Evolutionary conservation across 2,113 vertebrate genomes (phyloP).

Genomic region (Sinocyclocheilus anshuiensis): DNA sequence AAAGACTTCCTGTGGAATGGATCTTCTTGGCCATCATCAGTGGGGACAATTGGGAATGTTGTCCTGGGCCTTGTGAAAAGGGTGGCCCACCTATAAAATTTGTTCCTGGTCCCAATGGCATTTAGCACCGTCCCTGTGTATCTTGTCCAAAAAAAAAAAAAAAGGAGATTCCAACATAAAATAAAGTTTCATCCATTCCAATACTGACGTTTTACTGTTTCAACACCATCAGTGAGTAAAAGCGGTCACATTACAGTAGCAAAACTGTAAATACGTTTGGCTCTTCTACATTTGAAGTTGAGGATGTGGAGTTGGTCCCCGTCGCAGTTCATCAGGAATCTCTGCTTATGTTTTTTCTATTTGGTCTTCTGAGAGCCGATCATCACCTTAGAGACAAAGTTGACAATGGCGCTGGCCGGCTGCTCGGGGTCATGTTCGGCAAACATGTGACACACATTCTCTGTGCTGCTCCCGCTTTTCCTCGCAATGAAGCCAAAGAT

Average conservation of each 20-base stretch:
- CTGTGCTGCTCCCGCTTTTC: slow-evolving; percentile 87
- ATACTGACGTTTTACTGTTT: neutral
- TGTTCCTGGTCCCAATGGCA: neutral
- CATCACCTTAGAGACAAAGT: slow-evolving; percentile 98
- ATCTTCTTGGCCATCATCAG: neutral
- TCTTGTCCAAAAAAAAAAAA: neutral
- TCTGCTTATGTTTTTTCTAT: too few species aligned
- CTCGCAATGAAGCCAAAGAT: slow-evolving; percentile 93
- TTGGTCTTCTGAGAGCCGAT: slow-evolving; percentile 84
- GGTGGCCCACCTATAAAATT: neutral
- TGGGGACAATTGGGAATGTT: neutral
- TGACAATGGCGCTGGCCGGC: slow-evolving; percentile 94
- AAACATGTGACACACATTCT: slow-evolving; percentile 93
- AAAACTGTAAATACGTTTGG: neutral
- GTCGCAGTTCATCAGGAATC: too few species aligned
- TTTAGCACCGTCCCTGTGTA: neutral
- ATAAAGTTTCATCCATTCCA: neutral
- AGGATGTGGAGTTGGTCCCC: neutral
- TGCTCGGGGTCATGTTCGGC: slow-evolving; percentile 95
- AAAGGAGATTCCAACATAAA: neutral
- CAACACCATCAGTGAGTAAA: neutral
- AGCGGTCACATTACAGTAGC: neutral
- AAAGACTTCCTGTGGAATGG: neutral
- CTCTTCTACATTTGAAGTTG: neutral
- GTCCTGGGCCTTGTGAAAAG: neutral